Base-by-base conservation (phyloP, 2,113 vertebrate species). In the Irena cyanogastra region DNA sequence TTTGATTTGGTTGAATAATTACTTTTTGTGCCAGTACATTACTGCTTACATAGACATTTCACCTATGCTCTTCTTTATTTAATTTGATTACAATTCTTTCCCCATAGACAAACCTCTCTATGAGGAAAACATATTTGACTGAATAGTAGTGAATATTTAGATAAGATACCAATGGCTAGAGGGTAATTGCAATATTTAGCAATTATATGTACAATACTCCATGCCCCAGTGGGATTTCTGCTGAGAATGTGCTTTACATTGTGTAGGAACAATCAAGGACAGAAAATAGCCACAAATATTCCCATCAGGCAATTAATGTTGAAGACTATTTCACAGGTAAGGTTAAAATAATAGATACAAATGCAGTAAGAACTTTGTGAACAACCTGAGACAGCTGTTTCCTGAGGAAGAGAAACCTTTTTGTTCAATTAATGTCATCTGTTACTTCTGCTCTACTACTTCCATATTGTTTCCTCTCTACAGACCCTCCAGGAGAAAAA, bases 391-490 rank as follows among this genome's bases (percentile, higher is more conserved):
- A 63, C 47, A 81, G 28, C 30, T 85, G 20, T 94, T 85, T 95
- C 74, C 84, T 76, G 60, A 93, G 84, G 60, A 87, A 87, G 9
- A 63, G 60, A 95, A 94, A 54, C 53, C 33, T 66, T 89, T 90
- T 75, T 30, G 6, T 85, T 56, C 49, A 61, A 81, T 81, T 90
- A 85, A 87, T 68, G n/a, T 42, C 35, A 89, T 83, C 64, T 88
- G 44, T 88, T 95, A 64, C 77, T 94, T 97, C 92, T 90, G 91
- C 87, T 92, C 70, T 91, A 56, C 70, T 90, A 50, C 30, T 92
- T 93, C 56, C 24, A 50, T 87, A 92, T 74, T 91, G 37, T 64
- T 94, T 81, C 49, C 19, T 61, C 56, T 75, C 21, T 15, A 6
- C 8, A 68, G 33, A 94, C 23, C n/a, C 52, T 27, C 8, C 41